Evolutionary conservation across 2,113 vertebrate species (phyloP).

Genomic region (Todiramphus saurophagus): DNA sequence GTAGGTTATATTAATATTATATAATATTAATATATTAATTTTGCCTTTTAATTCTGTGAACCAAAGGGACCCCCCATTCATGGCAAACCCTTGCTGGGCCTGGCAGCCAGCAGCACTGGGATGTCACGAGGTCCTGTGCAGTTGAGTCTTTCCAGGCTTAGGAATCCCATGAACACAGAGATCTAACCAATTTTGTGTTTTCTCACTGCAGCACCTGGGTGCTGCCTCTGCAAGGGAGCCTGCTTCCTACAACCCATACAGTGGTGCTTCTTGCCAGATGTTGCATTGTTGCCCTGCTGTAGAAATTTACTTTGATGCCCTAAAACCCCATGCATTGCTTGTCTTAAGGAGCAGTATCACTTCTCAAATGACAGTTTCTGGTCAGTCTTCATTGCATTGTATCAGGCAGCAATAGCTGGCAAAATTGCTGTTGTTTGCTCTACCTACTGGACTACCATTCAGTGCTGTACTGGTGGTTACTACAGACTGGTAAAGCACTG

Average conservation of each 20-base stretch:
- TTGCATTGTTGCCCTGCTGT: not conserved
- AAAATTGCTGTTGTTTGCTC: not conserved
- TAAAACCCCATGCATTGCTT: not conserved
- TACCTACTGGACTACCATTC: not conserved
- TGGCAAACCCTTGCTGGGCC: not conserved
- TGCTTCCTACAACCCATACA: not conserved
- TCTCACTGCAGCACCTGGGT: not conserved
- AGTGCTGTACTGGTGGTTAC: not conserved
- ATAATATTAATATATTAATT: not conserved
- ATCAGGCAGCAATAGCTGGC: not conserved
- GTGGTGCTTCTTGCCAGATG: not conserved
- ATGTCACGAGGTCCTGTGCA: not conserved
- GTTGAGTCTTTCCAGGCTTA: not conserved
- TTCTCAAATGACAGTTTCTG: not conserved
- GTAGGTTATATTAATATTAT: not conserved
- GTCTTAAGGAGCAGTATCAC: not conserved
- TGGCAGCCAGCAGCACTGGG: conserved; percentile 17
- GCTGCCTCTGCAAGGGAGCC: not conserved
- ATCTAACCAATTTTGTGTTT: not conserved
- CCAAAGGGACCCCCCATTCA: not conserved
- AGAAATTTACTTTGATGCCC: not conserved
- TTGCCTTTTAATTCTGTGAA: conserved; percentile 28
- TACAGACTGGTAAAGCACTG: not conserved
- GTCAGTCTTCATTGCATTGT: not conserved
- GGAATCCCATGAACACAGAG: not conserved